A percentile compares a stretch with the other conserved stretches of the same genome.
These are phyloP conservation scores for Leptopilina syphax DNA, from an alignment of 2,888 invertebrate genomes.

Conservation along the genomic window DNA sequence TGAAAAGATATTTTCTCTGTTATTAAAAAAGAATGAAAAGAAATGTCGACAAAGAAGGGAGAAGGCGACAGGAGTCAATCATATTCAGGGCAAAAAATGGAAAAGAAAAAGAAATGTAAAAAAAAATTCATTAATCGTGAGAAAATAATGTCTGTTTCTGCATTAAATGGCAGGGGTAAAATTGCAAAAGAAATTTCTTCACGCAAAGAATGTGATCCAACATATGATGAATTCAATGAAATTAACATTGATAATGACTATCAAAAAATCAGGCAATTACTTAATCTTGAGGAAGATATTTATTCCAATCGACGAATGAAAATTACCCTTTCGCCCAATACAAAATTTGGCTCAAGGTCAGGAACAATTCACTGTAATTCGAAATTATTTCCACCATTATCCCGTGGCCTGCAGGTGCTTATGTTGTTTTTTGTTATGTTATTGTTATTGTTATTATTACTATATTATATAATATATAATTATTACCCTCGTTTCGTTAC, in stretches of 20 bases:
- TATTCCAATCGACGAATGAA: conserved; percentile 67
- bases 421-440: background rate
- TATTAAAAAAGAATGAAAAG: background rate
- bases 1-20: background rate
- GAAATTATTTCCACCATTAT: conserved; percentile 69
- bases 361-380: conserved; percentile 67
- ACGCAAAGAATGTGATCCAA: conserved; percentile 60
- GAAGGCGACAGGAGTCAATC: conserved; percentile 11
- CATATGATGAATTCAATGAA: conserved; percentile 65
- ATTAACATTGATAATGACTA: conserved; percentile 61
- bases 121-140: conserved; percentile 62
- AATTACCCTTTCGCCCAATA: conserved; percentile 63
- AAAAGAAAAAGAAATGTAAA: conserved; percentile 50
- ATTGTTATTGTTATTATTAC: no score
- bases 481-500: conserved; percentile 11
- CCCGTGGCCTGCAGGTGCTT: conserved; percentile 72
- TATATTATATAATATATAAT: background rate
- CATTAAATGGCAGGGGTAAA: conserved; percentile 58
- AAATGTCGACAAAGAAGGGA: background rate
- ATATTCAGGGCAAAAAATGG: background rate
- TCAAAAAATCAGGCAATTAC: conserved; percentile 60
- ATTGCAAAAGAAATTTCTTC: conserved; percentile 56
- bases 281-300: conserved; percentile 67
- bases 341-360: conserved; percentile 67
- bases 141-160: conserved; percentile 60